Evolutionary conservation across 1,140 invertebrate species (phyloP), one percentile per base, ranked within the genome.

Genomic region (Drosophila cardini): DNA sequence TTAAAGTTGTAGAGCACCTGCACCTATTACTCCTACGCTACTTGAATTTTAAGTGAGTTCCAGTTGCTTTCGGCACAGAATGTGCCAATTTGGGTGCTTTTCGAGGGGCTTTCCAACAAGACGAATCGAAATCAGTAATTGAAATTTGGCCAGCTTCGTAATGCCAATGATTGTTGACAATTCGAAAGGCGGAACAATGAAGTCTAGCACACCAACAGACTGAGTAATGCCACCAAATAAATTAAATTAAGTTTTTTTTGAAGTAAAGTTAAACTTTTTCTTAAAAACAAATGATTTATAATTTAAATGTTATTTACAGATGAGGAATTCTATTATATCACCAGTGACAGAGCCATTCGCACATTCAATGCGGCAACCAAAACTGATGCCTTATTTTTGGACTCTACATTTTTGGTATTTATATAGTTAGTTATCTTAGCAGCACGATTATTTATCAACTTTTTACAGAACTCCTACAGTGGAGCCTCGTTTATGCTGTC

Each of bases 351-450:
- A 45, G 92, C 93, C 1, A 89, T 93, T 21, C 92, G 78, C 90
- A 94, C 93, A 73, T 94, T 15, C 93, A 94, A 91, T 91, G 94
- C 78, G 76, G 68, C 75, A 4, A 83, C 80, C 2, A 84, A 92
- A 32, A 79, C 70, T 2, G 80, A 87, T 13, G 53, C 48, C 1
- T 85, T 92, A 6, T 83, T 93, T 62, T 53, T 93, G 42, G 73
- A 78, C 56, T 78, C 92, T 1, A 61, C 71, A 6, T 93, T 93
- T 72, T 76, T 93, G 86, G 93, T 94, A 92, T 92, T 0, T 2
- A 30, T 30, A 26, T 34, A 34, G 7, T 26, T 5, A 11, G 0
- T 34, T n/a, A 34, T 10, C 42, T 46, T 10, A 40, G 21, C 38
- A 40, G 34, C 1, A n/a, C 3, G 1, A 40, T 8, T 21, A n/a